Conservation (phyloP, 2,113 vertebrate species). For the Microcebus murinus region DNA sequence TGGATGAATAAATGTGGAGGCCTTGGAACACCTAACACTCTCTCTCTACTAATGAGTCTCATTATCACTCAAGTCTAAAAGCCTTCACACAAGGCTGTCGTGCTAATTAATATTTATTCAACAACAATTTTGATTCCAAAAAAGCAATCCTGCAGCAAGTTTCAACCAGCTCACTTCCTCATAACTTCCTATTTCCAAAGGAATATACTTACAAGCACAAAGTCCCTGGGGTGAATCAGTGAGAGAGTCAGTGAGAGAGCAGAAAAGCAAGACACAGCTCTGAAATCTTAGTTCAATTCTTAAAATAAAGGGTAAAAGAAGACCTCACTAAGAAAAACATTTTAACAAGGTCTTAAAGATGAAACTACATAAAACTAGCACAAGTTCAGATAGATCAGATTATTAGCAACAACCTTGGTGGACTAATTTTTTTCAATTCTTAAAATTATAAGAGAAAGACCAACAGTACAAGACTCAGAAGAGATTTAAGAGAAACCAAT, state of each 20-base stretch:
- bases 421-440: constrained; percentile 16
- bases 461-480: neutral
- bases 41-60: constrained; percentile 24
- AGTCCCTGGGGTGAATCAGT: neutral
- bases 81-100: constrained; percentile 22
- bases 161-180: neutral
- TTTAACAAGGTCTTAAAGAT: constrained; percentile 16
- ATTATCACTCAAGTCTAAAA: constrained; percentile 55
- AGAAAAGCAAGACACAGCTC: neutral
- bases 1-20: neutral
- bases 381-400: neutral
- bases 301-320: neutral
- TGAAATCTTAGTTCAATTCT: constrained; percentile 4
- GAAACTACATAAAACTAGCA: constrained; percentile 24
- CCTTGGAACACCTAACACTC: neutral
- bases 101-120: constrained; percentile 60
- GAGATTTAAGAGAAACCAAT: neutral
- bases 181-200: constrained; percentile 14
- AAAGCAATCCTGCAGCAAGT: neutral
- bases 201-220: neutral
- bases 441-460: neutral
- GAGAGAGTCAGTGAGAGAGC: neutral
- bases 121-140: constrained; percentile 44
- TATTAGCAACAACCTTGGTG: neutral
- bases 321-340: constrained; percentile 6